A percentile compares a stretch with the other conserved stretches of the same genome.
phyloP scores from a whole-genome alignment of 1,140 invertebrate genomes.

The Battus philenor region DNA sequence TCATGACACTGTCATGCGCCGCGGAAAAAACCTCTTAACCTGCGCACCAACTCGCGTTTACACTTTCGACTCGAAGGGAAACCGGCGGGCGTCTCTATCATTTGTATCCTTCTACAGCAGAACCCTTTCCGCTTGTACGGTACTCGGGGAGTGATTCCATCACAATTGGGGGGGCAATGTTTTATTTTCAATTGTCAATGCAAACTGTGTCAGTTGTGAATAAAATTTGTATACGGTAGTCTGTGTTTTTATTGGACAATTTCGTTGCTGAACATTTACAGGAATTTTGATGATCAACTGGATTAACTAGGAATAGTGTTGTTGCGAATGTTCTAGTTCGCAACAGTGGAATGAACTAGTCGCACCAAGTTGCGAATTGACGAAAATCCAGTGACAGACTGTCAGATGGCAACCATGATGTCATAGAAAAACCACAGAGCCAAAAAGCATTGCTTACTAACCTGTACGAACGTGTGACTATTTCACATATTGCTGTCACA shows the following conservation, averaged over 20 bases:
- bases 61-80: constrained; percentile 18
- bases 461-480: too few relatives aligned
- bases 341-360: too few relatives aligned
- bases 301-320: constrained; percentile 23
- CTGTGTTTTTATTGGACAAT: constrained; percentile 14
- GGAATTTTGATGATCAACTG: constrained; percentile 13
- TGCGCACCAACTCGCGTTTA: constrained; percentile 33
- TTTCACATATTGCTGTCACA: too few relatives aligned
- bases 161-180: constrained; percentile 50
- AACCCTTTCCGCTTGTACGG: constrained; percentile 52
- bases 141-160: constrained; percentile 59
- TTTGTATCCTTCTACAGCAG: constrained; percentile 62
- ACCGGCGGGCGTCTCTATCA: constrained; percentile 34
- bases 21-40: constrained; percentile 53
- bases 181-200: constrained; percentile 34
- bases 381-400: constrained; percentile 21
- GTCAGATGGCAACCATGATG: constrained; percentile 18
- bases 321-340: constrained; percentile 39
- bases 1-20: constrained; percentile 69
- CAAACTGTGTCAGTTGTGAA: constrained; percentile 23
- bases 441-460: too few relatives aligned
- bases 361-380: too few relatives aligned
- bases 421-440: constrained; percentile 4
- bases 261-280: constrained; percentile 6
- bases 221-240: constrained; percentile 16